phyloP scores from a whole-genome alignment of 2,797 vertebrate genomes.

The Apogon hyalosoma region DNA sequence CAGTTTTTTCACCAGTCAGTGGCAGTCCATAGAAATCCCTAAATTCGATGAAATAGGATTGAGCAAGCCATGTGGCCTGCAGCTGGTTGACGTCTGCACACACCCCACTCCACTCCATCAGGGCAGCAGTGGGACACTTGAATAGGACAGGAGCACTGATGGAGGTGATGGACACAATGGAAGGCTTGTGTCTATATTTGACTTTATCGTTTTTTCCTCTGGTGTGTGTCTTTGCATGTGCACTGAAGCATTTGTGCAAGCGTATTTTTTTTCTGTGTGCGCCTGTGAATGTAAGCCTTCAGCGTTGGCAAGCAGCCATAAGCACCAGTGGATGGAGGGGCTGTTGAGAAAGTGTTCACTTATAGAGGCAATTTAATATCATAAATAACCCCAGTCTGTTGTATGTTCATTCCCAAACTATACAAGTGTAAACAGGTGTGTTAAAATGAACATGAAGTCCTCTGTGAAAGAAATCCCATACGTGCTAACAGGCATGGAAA shows the following conservation, averaged over 20 bases:
- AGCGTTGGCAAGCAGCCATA: slow-evolving; percentile 44
- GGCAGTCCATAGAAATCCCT: slow-evolving; percentile 25
- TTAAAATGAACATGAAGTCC: slow-evolving; percentile 17
- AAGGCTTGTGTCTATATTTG: slow-evolving; percentile 57
- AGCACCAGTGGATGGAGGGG: slow-evolving; percentile 17
- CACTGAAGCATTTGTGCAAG: slow-evolving; percentile 12
- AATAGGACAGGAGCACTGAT: slow-evolving; percentile 17
- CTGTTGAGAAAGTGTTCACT: slow-evolving; percentile 27
- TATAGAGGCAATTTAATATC: slow-evolving; percentile 19
- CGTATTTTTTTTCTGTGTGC: background rate
- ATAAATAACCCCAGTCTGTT: background rate
- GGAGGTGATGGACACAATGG: slow-evolving; percentile 59
- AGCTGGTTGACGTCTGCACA: slow-evolving; percentile 44
- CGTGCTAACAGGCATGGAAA: slow-evolving; percentile 49
- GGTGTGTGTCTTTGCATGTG: slow-evolving; percentile 9
- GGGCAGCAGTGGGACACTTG: slow-evolving; percentile 35
- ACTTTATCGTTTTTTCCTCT: slow-evolving; percentile 43
- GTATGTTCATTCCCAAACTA: slow-evolving; percentile 1
- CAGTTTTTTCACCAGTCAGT: slow-evolving; percentile 2
- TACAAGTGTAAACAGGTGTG: slow-evolving; percentile 12
- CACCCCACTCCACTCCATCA: slow-evolving; percentile 33
- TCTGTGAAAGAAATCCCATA: slow-evolving; percentile 4
- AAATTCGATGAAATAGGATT: slow-evolving; percentile 39
- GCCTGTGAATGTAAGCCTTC: slow-evolving; percentile 16
- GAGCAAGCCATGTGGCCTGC: slow-evolving; percentile 39